Base-by-base conservation (phyloP, 1,140 invertebrate genomes). In the Odontomachus brunneus region DNA sequence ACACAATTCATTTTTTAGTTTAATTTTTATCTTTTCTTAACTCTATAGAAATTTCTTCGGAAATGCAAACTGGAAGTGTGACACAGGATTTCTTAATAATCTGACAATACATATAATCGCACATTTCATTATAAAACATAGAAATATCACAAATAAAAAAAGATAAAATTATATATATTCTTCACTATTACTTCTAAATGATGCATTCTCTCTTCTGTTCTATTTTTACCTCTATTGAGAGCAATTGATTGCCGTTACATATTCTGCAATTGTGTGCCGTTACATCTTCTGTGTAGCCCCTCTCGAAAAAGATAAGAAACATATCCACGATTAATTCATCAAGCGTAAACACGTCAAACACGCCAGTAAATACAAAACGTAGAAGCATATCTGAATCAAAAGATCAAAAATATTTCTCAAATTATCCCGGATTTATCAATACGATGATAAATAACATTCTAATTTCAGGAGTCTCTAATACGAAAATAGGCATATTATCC, bases 351-450 rank as follows among this genome's bases (percentile, higher is more conserved):
- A 17, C 33, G 24, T 44, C 49, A 53, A 51, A 17, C 14, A 29
- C n/a, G 3, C 67, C 71, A 19, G 11, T 29, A 75, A 76, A 24
- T 57, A 51, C 81, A 14, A 88, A 75, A 38, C 75, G 85, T n/a
- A 91, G 82, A 38, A 72, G 53, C 48, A 78, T 82, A 67, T 85
- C 86, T 63, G 82, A 89, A 66, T 48, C 88, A 1, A 81, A 82
- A 19, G 62, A 88, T 14, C 57, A 72, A 62, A 91, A 91, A 83
- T 89, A 92, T 33, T 33, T 33, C 72, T 78, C 48, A n/a, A n/a
- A n/a, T n/a, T n/a, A n/a, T 84, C 85, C 88, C 17, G 84, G 67
- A 38, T 66, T 83, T 51, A 17, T 67, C 14, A 78, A 22, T 17
- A 17, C 44, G 33, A 1, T 51, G 15, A 22, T 22, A 26, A 82